phyloP scores from a whole-genome alignment of 2,888 invertebrate genomes.

The Lithodes maja region DNA sequence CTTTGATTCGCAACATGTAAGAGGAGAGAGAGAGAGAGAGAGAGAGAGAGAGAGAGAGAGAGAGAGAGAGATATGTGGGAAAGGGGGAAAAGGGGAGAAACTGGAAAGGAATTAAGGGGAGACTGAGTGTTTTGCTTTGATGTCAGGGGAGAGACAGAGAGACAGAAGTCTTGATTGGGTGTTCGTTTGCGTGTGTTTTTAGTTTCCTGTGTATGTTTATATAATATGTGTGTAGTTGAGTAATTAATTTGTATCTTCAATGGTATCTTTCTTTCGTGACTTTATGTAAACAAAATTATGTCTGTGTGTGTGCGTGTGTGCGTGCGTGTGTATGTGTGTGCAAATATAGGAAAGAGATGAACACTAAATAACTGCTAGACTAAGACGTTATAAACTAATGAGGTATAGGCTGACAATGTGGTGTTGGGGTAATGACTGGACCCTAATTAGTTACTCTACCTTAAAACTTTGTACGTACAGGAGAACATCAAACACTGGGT shows the following conservation, averaged over 20 bases:
- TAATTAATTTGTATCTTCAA: neutral
- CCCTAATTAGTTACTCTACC: too few relatives aligned
- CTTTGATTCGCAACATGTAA: slow-evolving; percentile 15
- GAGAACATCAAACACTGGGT: too few relatives aligned
- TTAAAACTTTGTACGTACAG: too few relatives aligned
- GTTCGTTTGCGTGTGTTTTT: too few relatives aligned
- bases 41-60: slow-evolving; percentile 12
- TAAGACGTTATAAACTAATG: too few relatives aligned
- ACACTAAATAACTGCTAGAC: too few relatives aligned
- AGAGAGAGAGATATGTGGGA: slow-evolving; percentile 12
- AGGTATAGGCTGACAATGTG: too few relatives aligned
- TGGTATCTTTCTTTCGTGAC: neutral
- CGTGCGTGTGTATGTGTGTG: neutral
- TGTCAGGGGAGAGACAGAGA: neutral
- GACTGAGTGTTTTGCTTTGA: neutral
- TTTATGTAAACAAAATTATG: neutral
- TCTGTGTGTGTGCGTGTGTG: neutral
- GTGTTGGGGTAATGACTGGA: too few relatives aligned
- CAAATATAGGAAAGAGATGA: neutral
- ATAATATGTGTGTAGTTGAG: too few relatives aligned
- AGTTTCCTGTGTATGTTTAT: neutral
- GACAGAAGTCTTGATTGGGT: neutral
- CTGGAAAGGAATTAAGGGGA: neutral
- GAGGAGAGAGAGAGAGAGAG: slow-evolving; percentile 24
- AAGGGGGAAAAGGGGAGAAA: neutral